Percentiles rank a stretch among this genome's conserved stretches.
Conservation (phyloP, 2,797 vertebrate species). For the Peromyscus aztecus region DNA sequence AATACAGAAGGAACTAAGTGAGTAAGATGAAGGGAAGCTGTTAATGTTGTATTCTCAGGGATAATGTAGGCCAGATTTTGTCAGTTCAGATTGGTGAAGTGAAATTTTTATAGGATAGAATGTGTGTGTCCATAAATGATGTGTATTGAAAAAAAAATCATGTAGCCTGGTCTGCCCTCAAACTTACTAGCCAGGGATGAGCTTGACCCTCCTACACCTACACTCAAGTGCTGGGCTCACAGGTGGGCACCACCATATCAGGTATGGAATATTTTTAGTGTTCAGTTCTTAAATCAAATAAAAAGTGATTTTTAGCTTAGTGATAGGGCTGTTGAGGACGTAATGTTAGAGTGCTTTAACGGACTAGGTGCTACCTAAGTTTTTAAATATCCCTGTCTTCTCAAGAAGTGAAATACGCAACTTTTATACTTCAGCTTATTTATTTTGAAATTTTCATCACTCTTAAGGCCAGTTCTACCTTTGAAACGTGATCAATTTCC, state of each 20-base stretch:
- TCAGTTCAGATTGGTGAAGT: not conserved
- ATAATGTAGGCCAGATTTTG: not conserved
- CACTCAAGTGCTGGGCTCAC: not conserved
- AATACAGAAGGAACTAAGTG: not conserved
- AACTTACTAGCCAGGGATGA: not conserved
- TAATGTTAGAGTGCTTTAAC: slow-evolving; percentile 13
- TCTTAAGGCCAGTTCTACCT: slow-evolving; percentile 2
- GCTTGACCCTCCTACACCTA: not conserved
- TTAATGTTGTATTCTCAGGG: not conserved
- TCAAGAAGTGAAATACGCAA: not conserved
- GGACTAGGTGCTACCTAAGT: not conserved
- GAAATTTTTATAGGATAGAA: not conserved
- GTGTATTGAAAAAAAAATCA: not conserved
- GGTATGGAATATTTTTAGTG: not conserved
- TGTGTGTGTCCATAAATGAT: not conserved
- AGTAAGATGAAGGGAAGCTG: not conserved
- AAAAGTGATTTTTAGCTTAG: slow-evolving; percentile 20
- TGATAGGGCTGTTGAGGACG: slow-evolving; percentile 2
- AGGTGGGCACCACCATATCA: not conserved
- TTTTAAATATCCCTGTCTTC: not conserved
- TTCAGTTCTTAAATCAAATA: slow-evolving; percentile 15
- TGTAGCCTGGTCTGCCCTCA: not conserved
- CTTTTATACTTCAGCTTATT: not conserved
- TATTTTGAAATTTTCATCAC: not conserved
- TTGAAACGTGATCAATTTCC: not conserved